A percentile compares a stretch with the other conserved stretches of the same genome.
Conservation (phyloP, 2,797 vertebrate species). For the Tamandua tetradactyla region DNA sequence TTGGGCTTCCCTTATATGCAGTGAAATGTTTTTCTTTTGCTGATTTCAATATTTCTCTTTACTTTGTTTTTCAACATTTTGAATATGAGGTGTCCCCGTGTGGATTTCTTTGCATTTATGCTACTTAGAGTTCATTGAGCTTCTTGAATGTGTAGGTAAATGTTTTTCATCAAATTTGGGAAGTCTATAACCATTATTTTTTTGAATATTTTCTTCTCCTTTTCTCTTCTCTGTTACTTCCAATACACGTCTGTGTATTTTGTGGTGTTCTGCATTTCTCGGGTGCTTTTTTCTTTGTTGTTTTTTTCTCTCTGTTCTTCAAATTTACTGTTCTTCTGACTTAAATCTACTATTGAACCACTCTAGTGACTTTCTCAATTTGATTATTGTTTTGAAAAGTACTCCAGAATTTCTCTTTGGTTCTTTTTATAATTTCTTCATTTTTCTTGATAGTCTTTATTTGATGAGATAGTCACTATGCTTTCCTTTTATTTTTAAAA, state of each 20-base stretch:
- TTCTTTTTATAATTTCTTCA: neutral
- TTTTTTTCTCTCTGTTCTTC: neutral
- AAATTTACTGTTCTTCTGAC: neutral
- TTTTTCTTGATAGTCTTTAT: neutral
- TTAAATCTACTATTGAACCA: neutral
- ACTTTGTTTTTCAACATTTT: neutral
- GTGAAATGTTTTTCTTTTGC: neutral
- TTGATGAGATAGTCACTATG: neutral
- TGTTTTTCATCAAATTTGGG: neutral
- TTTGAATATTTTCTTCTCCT: neutral
- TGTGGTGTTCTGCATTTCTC: neutral
- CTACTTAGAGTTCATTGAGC: neutral
- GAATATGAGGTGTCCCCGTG: neutral
- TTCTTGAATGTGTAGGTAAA: neutral
- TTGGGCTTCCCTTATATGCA: neutral
- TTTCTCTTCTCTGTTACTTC: neutral
- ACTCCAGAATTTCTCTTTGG: neutral
- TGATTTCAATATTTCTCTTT: constrained; percentile 6
- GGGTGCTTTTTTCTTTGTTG: neutral
- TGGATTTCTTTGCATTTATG: neutral
- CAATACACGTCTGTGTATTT: neutral
- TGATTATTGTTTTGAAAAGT: neutral
- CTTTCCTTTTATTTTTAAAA: neutral
- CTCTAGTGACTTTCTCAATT: constrained; percentile 4
- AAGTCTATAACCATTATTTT: neutral